Percentiles rank a stretch among this genome's conserved stretches.
phyloP scores from a whole-genome alignment of 2,797 vertebrate species.

The Orestias chungarensis region DNA sequence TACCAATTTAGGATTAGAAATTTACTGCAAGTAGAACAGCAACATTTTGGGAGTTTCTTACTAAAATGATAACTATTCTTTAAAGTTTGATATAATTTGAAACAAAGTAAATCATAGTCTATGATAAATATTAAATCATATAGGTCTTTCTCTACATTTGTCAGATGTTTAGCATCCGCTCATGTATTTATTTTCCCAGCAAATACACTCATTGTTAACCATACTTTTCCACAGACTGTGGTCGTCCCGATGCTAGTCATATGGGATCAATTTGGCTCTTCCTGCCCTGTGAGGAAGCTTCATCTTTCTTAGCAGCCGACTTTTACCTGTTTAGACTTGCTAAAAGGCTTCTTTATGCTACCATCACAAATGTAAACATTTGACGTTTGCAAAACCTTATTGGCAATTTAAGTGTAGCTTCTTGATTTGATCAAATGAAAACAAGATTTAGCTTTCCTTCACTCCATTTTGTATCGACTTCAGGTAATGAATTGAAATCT shows the following conservation, averaged over 20 bases:
- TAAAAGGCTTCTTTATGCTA: too few relatives aligned
- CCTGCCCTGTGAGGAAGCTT: slow-evolving; percentile 54
- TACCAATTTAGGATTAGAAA: neutral
- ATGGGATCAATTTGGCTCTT: slow-evolving; percentile 74
- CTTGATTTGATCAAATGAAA: neutral
- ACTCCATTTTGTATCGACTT: neutral
- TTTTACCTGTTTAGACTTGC: slow-evolving; percentile 34
- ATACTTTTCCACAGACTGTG: slow-evolving; percentile 51
- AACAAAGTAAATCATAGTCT: slow-evolving; percentile 25
- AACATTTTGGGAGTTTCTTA: neutral
- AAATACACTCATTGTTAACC: slow-evolving; percentile 53
- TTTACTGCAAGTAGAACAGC: neutral
- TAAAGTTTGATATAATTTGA: neutral
- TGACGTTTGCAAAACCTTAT: neutral
- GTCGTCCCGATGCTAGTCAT: slow-evolving; percentile 65
- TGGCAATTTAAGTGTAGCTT: neutral
- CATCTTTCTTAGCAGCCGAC: slow-evolving; percentile 34
- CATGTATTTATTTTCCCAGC: slow-evolving; percentile 59
- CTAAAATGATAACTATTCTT: too few relatives aligned
- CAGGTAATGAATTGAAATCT: neutral
- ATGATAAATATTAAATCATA: slow-evolving; percentile 11
- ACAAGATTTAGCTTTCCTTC: neutral
- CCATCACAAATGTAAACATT: too few relatives aligned
- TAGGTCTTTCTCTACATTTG: slow-evolving; percentile 18
- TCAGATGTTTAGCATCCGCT: slow-evolving; percentile 35